A percentile compares a stretch with the other conserved stretches of the same genome.
Conservation (phyloP, 2,797 vertebrate species). For the Simalia tracyae region DNA sequence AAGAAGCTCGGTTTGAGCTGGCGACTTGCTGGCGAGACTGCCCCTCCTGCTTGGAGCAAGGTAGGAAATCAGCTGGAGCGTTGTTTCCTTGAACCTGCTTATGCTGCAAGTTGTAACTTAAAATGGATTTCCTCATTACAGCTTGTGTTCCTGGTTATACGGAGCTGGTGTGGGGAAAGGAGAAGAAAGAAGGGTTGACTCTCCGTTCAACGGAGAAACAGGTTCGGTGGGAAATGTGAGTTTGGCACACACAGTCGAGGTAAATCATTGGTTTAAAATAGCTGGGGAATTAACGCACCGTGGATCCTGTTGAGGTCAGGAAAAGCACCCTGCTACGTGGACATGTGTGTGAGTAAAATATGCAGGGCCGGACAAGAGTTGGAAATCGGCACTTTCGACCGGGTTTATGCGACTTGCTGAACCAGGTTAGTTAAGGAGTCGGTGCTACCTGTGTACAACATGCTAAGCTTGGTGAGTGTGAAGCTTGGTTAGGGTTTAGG, state of each 20-base stretch:
- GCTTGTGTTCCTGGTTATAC: not conserved
- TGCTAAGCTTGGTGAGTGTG: not conserved
- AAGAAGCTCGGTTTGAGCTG: not conserved
- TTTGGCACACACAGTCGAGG: not conserved
- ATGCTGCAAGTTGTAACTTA: not conserved
- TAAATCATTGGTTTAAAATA: not conserved
- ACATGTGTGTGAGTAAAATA: not conserved
- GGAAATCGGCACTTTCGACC: not conserved
- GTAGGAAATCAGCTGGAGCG: not conserved
- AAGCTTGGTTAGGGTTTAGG: not conserved
- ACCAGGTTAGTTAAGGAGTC: not conserved
- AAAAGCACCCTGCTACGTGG: no score
- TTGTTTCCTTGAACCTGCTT: not conserved
- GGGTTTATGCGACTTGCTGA: not conserved
- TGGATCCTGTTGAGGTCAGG: accelerated
- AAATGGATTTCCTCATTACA: not conserved
- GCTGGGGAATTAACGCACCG: accelerated
- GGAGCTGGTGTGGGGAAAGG: accelerated
- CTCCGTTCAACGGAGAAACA: not conserved
- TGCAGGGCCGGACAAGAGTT: not conserved
- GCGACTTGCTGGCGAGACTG: no score
- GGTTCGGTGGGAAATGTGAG: not conserved
- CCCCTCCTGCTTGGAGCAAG: not conserved
- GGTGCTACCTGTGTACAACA: accelerated
- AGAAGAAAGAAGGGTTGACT: accelerated